Evolutionary conservation across 2,888 invertebrate species (phyloP).

Genomic region (Rotaria sp.): DNA sequence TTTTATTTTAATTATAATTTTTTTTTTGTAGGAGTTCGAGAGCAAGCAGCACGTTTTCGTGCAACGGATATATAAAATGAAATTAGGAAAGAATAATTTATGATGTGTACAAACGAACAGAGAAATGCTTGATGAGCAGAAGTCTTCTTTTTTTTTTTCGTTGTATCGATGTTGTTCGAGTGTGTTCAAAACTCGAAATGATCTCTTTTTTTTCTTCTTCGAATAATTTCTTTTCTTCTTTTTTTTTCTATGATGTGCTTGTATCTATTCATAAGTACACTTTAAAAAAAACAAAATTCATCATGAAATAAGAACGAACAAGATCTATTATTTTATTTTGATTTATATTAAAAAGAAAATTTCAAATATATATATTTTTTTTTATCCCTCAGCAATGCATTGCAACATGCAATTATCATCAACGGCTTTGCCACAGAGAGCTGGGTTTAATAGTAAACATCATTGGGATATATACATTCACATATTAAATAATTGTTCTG

Average conservation of each 20-base stretch:
- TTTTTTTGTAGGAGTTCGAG: not conserved
- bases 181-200: not conserved
- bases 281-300: not conserved
- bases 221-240: not conserved
- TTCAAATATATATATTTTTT: not conserved
- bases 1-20: too few relatives aligned
- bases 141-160: not conserved
- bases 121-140: not conserved
- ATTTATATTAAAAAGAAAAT: too few relatives aligned
- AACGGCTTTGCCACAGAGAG: not conserved
- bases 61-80: not conserved
- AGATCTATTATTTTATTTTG: not conserved
- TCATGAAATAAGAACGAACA: constrained; percentile 6
- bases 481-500: too few relatives aligned
- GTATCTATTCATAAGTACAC: not conserved
- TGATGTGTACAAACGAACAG: not conserved
- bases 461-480: not conserved
- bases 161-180: not conserved
- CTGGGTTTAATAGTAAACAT: not conserved
- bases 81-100: not conserved
- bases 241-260: not conserved
- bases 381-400: constrained; percentile 9
- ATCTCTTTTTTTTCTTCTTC: not conserved
- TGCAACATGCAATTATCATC: constrained; percentile 18
- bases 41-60: constrained; percentile 6